phyloP scores from a whole-genome alignment of 2,113 vertebrate genomes.

The Ciconia stormi region DNA sequence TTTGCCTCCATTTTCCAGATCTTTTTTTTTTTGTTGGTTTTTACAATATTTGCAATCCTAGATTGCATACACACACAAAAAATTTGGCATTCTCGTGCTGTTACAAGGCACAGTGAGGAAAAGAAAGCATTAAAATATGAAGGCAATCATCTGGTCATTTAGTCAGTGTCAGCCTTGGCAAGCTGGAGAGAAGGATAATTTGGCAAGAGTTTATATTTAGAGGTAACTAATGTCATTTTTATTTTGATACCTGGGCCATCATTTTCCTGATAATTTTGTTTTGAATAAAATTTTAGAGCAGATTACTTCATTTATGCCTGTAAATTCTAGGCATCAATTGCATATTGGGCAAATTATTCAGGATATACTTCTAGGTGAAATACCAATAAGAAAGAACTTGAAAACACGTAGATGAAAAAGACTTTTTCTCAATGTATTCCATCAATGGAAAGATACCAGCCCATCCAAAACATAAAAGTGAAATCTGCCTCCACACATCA shows the following conservation, averaged over 20 bases:
- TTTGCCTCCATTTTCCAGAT: background rate
- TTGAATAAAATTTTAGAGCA: background rate
- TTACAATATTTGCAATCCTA: conserved; percentile 27
- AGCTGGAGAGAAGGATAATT: conserved; percentile 14
- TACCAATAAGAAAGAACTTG: background rate
- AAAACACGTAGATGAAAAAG: background rate
- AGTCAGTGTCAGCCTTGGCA: conserved; percentile 37
- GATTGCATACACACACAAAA: background rate
- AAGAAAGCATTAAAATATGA: conserved; percentile 33
- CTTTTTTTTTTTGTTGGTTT: background rate
- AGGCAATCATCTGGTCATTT: conserved; percentile 20
- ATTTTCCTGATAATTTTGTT: conserved; percentile 2
- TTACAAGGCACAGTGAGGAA: conserved; percentile 5
- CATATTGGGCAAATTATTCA: background rate
- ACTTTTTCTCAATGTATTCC: background rate
- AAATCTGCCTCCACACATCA: background rate
- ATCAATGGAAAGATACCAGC: background rate
- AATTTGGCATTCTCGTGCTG: background rate
- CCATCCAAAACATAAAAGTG: background rate
- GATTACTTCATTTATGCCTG: background rate
- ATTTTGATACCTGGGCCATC: background rate
- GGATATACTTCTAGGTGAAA: background rate
- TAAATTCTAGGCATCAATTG: background rate
- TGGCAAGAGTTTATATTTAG: background rate
- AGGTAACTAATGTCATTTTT: background rate